phyloP scores from a whole-genome alignment of 2,797 vertebrate genomes.

The Coccyzus lansbergi region DNA sequence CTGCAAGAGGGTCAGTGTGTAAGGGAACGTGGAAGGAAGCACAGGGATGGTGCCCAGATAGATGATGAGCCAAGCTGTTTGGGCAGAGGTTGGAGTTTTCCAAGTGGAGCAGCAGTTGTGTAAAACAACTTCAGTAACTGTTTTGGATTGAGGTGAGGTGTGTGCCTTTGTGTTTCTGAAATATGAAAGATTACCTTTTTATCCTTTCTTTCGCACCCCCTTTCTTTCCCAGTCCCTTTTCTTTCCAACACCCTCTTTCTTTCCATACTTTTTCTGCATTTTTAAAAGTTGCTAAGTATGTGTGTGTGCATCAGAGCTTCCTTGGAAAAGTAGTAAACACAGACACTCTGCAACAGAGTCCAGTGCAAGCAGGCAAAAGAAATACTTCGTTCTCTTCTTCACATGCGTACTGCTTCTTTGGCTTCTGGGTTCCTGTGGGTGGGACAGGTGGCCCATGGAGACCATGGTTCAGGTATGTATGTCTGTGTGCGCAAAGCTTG shows the following conservation, averaged over 20 bases:
- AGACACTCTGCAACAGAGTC: not conserved
- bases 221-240: too few relatives aligned
- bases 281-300: not conserved
- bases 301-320: not conserved
- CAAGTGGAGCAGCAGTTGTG: not conserved
- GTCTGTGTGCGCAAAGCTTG: not conserved
- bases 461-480: not conserved
- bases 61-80: not conserved
- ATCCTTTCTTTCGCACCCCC: too few relatives aligned
- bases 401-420: not conserved
- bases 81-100: not conserved
- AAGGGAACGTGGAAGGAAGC: not conserved
- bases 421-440: not conserved
- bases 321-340: not conserved
- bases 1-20: not conserved
- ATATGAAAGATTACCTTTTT: not conserved
- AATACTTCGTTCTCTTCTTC: not conserved
- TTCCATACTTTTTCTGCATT: not conserved
- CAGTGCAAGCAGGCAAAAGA: not conserved
- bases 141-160: not conserved
- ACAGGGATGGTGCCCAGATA: not conserved
- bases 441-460: fast-evolving
- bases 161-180: not conserved
- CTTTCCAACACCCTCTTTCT: too few relatives aligned
- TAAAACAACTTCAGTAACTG: not conserved